A percentile compares a stretch with the other conserved stretches of the same genome.
Conservation (phyloP, 2,888 invertebrate genomes). For the Cheilosia impressa region DNA sequence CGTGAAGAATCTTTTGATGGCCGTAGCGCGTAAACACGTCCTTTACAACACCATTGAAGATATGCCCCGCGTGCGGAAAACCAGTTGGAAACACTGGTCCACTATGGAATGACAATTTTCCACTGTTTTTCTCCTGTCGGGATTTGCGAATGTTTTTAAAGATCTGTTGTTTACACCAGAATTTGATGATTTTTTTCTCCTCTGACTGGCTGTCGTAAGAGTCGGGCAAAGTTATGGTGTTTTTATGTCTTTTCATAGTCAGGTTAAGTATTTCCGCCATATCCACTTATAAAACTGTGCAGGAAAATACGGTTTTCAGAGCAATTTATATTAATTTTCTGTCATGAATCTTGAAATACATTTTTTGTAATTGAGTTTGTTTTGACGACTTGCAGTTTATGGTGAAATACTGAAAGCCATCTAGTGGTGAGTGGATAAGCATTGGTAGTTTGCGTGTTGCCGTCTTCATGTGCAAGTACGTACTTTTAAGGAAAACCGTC, state of each 20-base stretch:
- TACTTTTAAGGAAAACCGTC: too few species aligned
- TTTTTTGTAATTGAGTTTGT: background rate
- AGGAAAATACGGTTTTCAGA: background rate
- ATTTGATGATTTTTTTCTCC: constrained; percentile 90
- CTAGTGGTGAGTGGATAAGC: constrained; percentile 8
- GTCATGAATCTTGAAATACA: background rate
- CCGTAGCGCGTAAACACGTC: constrained; percentile 97
- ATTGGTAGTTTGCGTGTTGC: background rate
- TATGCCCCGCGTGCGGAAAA: constrained; percentile 97
- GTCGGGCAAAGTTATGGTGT: constrained; percentile 43
- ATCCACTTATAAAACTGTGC: background rate
- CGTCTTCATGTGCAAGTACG: background rate
- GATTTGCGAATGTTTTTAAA: constrained; percentile 90
- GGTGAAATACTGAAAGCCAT: constrained; percentile 20
- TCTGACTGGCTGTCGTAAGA: constrained; percentile 83
- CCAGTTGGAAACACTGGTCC: constrained; percentile 99
- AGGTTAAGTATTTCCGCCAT: background rate
- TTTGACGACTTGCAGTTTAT: constrained; percentile 34
- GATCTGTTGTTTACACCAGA: constrained; percentile 94
- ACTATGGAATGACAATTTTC: constrained; percentile 95
- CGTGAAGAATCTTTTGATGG: constrained; percentile 93
- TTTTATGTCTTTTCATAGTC: constrained; percentile 33
- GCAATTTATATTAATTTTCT: constrained; percentile 7
- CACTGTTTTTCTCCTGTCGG: constrained; percentile 16
- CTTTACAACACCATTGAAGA: constrained; percentile 97